Percentiles rank a stretch among this genome's conserved stretches.
These are phyloP conservation scores for Sebastes itinus DNA, from an alignment of 2,797 vertebrate species.

Conservation along the genomic window DNA sequence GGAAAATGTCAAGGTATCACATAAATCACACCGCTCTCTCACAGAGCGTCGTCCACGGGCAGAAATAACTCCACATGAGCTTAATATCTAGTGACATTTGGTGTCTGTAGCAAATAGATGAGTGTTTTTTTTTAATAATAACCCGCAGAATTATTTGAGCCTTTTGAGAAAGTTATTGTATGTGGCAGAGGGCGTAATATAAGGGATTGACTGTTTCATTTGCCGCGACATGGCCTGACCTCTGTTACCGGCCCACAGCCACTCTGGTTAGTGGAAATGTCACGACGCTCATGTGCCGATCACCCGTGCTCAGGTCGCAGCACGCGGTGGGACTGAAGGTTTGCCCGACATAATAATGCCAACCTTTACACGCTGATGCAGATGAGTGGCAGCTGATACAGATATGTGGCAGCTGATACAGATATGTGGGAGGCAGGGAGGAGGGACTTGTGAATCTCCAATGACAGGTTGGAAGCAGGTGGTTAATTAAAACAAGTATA, in stretches of 20 bases:
- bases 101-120: conserved; percentile 34
- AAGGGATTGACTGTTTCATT: conserved; percentile 58
- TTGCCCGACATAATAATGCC: conserved; percentile 6
- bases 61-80: conserved; percentile 37
- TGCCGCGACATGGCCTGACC: conserved; percentile 46
- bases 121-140: conserved; percentile 54
- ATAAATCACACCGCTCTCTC: conserved; percentile 28
- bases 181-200: conserved; percentile 53
- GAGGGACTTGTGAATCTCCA: neutral
- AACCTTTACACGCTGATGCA: conserved; percentile 37
- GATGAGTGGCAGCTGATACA: neutral
- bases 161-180: conserved; percentile 47
- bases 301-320: neutral
- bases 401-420: neutral
- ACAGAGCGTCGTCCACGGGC: conserved; percentile 11
- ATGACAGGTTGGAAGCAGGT: neutral
- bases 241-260: conserved; percentile 34
- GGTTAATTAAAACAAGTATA: neutral
- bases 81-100: conserved; percentile 65
- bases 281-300: conserved; percentile 44
- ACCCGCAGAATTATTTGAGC: conserved; percentile 53
- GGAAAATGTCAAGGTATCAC: conserved; percentile 62
- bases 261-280: conserved; percentile 67
- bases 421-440: neutral
- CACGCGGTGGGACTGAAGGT: neutral